phyloP scores from a whole-genome alignment of 1,140 invertebrate genomes.

The Centruroides sculpturatus region DNA sequence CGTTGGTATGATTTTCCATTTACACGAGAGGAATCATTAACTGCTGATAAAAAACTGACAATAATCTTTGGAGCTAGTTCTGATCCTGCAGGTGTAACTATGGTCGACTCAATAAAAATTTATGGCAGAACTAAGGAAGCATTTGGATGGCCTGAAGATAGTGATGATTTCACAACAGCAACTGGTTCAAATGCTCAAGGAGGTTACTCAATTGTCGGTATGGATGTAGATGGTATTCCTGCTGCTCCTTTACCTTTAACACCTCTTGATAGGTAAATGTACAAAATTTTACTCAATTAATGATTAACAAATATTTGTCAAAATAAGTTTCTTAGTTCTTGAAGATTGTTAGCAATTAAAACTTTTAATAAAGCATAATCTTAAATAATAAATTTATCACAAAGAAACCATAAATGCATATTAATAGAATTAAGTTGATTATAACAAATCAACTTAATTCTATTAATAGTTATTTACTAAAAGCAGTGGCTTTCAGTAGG shows the following conservation, averaged over 20 bases:
- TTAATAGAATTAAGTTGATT: too few species aligned
- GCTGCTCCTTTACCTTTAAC: slow-evolving; percentile 26
- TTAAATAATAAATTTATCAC: too few species aligned
- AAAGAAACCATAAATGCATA: too few species aligned
- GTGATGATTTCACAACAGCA: slow-evolving; percentile 54
- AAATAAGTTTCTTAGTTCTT: background rate
- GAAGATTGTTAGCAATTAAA: too few species aligned
- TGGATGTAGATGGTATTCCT: slow-evolving; percentile 14
- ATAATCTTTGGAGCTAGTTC: slow-evolving; percentile 77
- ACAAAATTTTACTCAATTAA: background rate
- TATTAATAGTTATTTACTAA: too few species aligned
- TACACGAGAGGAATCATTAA: slow-evolving; percentile 81
- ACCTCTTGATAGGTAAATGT: slow-evolving; percentile 20
- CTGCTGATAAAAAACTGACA: slow-evolving; percentile 71
- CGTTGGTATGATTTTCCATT: slow-evolving; percentile 93
- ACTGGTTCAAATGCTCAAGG: slow-evolving; percentile 1
- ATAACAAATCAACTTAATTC: too few species aligned
- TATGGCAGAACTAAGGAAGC: slow-evolving; percentile 88
- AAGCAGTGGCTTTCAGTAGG: too few species aligned
- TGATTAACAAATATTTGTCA: background rate
- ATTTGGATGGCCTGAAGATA: slow-evolving; percentile 94
- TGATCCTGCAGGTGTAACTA: slow-evolving; percentile 73
- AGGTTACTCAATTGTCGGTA: slow-evolving; percentile 4
- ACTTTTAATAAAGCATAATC: too few species aligned
- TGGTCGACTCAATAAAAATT: slow-evolving; percentile 86